Percentiles rank a stretch among this genome's conserved stretches.
Conservation (phyloP, 1,140 invertebrate genomes). For the Eupristina koningsbergeri region DNA sequence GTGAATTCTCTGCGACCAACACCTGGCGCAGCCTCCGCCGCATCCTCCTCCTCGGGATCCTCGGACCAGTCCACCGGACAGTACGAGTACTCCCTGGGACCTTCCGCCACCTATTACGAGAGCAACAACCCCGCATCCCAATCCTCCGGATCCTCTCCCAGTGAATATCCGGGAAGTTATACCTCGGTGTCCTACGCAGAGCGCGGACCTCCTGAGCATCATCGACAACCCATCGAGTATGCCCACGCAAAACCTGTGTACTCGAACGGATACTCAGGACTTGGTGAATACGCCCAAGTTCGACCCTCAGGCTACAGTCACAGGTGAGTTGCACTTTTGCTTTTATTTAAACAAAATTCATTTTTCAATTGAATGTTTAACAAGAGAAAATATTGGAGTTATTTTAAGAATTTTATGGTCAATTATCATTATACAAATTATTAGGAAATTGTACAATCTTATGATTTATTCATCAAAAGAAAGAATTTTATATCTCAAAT, state of each 20-base stretch:
- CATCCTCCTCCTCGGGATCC: neutral
- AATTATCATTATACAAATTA: too few relatives aligned
- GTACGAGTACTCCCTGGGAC: neutral
- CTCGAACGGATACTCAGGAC: neutral
- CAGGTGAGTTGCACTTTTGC: slow-evolving; percentile 4
- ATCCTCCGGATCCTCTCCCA: too few relatives aligned
- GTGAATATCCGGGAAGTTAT: slow-evolving; percentile 22
- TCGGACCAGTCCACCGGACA: neutral
- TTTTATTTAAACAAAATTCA: too few relatives aligned
- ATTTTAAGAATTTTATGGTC: too few relatives aligned
- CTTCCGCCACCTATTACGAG: neutral
- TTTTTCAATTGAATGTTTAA: too few relatives aligned
- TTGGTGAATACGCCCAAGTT: neutral
- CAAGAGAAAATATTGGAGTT: too few relatives aligned
- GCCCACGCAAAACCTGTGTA: neutral
- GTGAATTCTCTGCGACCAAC: slow-evolving; percentile 31
- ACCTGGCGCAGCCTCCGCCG: neutral
- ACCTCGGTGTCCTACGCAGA: neutral
- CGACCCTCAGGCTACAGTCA: slow-evolving; percentile 30
- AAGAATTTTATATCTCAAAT: too few relatives aligned
- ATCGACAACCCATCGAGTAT: slow-evolving; percentile 9
- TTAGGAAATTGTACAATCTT: too few relatives aligned
- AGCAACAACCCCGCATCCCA: neutral
- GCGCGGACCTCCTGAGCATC: neutral
- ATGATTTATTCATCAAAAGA: too few relatives aligned